These are phyloP conservation scores for Acromyrmex heyeri DNA, from an alignment of 1,140 invertebrate species.

Conservation along the genomic window DNA sequence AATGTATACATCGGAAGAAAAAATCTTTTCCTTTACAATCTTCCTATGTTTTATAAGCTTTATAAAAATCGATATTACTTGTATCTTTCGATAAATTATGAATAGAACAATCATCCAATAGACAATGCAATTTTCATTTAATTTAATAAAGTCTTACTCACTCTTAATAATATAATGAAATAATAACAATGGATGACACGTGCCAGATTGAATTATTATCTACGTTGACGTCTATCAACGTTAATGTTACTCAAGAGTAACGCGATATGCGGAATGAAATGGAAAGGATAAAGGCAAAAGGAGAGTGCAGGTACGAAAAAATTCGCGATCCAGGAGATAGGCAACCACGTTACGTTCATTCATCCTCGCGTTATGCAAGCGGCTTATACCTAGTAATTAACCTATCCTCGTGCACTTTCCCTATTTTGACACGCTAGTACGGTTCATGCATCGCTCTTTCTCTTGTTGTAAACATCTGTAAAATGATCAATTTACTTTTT, in stretches of 20 bases:
- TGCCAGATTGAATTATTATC: conserved; percentile 20
- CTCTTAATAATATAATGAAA: conserved; percentile 5
- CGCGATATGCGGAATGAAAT: conserved; percentile 2
- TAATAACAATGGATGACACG: neutral
- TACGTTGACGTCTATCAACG: neutral
- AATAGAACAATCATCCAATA: neutral
- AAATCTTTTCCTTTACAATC: neutral
- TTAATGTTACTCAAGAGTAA: neutral
- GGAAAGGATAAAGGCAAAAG: conserved; percentile 25
- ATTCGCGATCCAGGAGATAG: conserved; percentile 27
- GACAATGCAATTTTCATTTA: neutral
- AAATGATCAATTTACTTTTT: conserved; percentile 28
- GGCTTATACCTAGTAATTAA: conserved; percentile 41
- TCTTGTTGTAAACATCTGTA: conserved; percentile 22
- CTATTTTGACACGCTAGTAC: conserved; percentile 57
- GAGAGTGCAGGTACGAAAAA: neutral
- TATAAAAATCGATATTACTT: neutral
- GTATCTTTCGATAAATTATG: neutral
- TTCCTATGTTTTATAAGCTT: neutral
- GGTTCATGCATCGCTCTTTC: neutral
- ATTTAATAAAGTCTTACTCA: neutral
- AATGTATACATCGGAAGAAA: neutral
- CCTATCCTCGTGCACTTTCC: conserved; percentile 44
- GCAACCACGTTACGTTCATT: conserved; percentile 48
- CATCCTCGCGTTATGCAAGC: conserved; percentile 47